A percentile compares a stretch with the other conserved stretches of the same genome.
phyloP scores from a whole-genome alignment of 1,140 invertebrate species.

The Chrysopa pallens region DNA sequence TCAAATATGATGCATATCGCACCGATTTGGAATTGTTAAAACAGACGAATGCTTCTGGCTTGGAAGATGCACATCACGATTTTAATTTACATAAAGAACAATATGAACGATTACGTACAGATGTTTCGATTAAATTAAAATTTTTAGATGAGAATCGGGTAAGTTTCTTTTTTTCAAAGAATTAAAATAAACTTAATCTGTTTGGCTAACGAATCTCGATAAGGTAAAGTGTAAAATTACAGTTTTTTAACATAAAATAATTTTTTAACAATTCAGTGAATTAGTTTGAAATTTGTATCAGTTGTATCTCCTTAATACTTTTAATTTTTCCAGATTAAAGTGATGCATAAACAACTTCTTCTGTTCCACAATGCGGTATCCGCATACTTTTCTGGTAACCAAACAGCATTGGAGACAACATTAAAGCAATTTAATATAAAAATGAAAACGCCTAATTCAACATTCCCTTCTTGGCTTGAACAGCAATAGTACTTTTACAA shows the following conservation, averaged over 20 bases:
- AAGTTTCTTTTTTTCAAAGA: slow-evolving; percentile 15
- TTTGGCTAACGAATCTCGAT: too few relatives aligned
- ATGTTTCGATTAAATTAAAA: slow-evolving; percentile 89
- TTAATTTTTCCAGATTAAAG: slow-evolving; percentile 85
- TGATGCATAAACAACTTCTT: slow-evolving; percentile 93
- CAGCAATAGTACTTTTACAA: slow-evolving; percentile 26
- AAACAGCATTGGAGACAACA: slow-evolving; percentile 81
- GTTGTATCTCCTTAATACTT: slow-evolving; percentile 4
- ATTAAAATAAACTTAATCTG: too few relatives aligned
- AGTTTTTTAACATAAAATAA: too few relatives aligned
- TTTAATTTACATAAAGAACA: slow-evolving; percentile 72
- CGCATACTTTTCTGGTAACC: slow-evolving; percentile 92
- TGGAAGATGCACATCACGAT: slow-evolving; percentile 65
- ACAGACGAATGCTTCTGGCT: slow-evolving; percentile 38
- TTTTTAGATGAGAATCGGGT: slow-evolving; percentile 94
- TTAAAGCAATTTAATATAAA: slow-evolving; percentile 93
- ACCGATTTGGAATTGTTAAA: slow-evolving; percentile 69
- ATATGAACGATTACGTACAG: slow-evolving; percentile 79
- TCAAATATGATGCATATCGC: slow-evolving; percentile 95
- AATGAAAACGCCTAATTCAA: slow-evolving; percentile 52
- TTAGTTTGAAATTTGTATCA: too few relatives aligned
- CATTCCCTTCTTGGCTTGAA: slow-evolving; percentile 59
- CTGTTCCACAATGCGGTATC: slow-evolving; percentile 92
- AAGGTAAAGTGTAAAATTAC: too few relatives aligned
- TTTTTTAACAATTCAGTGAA: too few relatives aligned